These are phyloP conservation scores for Philopedon plagiatum DNA, from an alignment of 2,888 invertebrate genomes.

Conservation along the genomic window DNA sequence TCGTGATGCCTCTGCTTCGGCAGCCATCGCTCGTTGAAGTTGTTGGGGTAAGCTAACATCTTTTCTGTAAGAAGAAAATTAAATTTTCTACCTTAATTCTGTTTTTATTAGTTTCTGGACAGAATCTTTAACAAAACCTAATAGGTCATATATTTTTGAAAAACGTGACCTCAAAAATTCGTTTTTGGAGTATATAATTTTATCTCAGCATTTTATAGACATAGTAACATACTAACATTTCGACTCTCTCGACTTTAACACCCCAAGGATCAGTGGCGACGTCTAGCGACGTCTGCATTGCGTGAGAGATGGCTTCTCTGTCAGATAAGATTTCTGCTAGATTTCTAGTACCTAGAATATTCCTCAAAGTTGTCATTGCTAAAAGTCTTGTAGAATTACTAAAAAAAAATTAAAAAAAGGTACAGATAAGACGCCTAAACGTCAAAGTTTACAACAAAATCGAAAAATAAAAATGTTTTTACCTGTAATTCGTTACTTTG, in stretches of 20 bases:
- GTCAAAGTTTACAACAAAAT: too few relatives aligned
- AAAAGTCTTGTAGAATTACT: conserved; percentile 87
- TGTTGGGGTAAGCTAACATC: conserved; percentile 85
- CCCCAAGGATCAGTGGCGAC: conserved; percentile 95
- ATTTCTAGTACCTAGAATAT: conserved; percentile 93
- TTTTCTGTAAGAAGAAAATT: conserved; percentile 72
- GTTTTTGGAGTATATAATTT: too few relatives aligned
- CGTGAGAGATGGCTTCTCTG: conserved; percentile 90
- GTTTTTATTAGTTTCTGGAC: too few relatives aligned
- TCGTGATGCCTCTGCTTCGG: conserved; percentile 85
- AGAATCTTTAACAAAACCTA: too few relatives aligned
- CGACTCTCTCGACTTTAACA: conserved; percentile 93
- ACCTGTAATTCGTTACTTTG: conserved; percentile 83
- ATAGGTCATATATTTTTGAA: too few relatives aligned
- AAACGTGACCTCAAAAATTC: too few relatives aligned
- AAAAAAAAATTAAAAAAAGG: conserved; percentile 35
- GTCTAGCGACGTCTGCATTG: conserved; percentile 89
- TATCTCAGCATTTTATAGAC: too few relatives aligned
- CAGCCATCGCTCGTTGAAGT: conserved; percentile 86
- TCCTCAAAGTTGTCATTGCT: conserved; percentile 88
- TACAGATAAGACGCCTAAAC: conserved; percentile 7
- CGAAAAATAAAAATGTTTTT: too few relatives aligned
- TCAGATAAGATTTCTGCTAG: conserved; percentile 93
- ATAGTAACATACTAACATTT: conserved; percentile 81
- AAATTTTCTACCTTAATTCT: too few relatives aligned